Evolutionary conservation across 2,113 vertebrate genomes (phyloP).

Genomic region (Hemichromis elongatus): DNA sequence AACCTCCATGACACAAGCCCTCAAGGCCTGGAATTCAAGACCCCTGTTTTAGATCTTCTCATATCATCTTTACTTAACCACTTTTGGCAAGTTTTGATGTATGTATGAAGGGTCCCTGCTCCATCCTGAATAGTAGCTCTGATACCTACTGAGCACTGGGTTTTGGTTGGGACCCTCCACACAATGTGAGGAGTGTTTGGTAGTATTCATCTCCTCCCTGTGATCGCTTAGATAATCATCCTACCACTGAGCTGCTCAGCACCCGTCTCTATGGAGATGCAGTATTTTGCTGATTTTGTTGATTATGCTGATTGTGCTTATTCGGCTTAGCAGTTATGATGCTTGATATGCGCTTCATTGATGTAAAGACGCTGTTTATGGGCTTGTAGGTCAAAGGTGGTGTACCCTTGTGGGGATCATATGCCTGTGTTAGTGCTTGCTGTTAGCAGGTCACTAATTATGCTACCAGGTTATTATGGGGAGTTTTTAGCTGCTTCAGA

Average conservation of each 20-base stretch:
- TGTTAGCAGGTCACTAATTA: background rate
- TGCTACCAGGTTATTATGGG: background rate
- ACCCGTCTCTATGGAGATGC: background rate
- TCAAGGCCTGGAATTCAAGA: too few species aligned
- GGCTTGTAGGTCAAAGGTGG: background rate
- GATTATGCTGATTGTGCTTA: background rate
- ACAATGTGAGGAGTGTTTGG: background rate
- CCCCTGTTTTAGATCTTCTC: background rate
- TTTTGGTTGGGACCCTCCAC: rapidly evolving
- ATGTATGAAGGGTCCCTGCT: background rate
- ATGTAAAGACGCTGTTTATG: background rate
- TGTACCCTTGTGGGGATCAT: background rate
- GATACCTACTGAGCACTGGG: background rate
- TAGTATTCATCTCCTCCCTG: background rate
- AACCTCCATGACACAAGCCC: too few species aligned
- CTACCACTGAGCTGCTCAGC: background rate
- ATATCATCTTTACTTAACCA: background rate
- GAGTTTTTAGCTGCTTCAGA: background rate
- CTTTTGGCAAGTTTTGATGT: rapidly evolving
- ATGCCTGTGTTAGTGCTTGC: background rate
- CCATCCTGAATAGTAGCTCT: background rate
- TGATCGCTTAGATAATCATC: rapidly evolving
- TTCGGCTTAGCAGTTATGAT: background rate
- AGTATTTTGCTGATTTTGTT: too few species aligned
- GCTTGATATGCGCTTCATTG: background rate